Conservation (phyloP, 2,113 vertebrate species). For the Mesitornis unicolor region DNA sequence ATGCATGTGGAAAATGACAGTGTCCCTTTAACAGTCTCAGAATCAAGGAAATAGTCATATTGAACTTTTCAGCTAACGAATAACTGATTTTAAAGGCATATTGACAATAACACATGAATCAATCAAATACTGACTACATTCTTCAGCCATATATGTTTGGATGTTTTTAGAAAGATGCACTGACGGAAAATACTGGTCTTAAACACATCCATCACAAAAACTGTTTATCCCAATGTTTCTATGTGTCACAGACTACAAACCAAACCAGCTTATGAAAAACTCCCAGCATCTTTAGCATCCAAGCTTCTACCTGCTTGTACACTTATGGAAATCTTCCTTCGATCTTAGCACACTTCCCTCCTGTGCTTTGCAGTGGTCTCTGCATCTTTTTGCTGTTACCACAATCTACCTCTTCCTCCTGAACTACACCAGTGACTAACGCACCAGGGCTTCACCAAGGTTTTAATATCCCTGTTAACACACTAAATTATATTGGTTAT, state of each 20-base stretch:
- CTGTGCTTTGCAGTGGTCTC: background rate
- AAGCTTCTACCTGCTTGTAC: background rate
- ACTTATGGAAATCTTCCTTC: background rate
- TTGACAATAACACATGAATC: background rate
- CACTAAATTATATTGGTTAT: background rate
- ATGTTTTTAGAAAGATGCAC: background rate
- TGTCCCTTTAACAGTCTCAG: background rate
- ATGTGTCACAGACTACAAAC: background rate
- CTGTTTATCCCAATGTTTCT: background rate
- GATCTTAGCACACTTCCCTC: background rate
- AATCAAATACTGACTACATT: background rate
- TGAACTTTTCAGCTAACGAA: background rate
- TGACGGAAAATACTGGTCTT: background rate
- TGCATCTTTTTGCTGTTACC: background rate
- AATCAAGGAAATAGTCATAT: background rate
- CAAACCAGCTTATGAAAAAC: background rate
- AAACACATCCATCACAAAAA: background rate
- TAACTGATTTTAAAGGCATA: background rate
- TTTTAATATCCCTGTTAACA: background rate
- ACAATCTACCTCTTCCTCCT: background rate
- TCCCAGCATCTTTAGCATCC: background rate
- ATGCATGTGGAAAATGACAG: background rate
- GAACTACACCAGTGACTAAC: background rate
- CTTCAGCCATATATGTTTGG: background rate
- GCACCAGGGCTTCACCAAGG: background rate